phyloP scores from a whole-genome alignment of 2,888 invertebrate species.

The Halictus quadricinctus region DNA sequence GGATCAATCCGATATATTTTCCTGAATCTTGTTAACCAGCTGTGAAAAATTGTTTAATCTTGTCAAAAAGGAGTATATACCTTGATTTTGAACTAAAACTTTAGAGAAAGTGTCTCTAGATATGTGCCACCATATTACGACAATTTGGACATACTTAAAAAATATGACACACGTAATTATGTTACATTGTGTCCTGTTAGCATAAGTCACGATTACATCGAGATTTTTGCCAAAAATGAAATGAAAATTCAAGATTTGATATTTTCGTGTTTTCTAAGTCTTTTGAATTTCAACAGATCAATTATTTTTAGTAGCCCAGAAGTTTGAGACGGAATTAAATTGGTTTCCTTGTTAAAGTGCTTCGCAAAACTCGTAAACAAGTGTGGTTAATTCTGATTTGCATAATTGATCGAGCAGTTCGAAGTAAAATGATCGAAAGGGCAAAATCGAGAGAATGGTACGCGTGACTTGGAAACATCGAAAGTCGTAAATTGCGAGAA shows the following conservation, averaged over 20 bases:
- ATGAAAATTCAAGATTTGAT: neutral
- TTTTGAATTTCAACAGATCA: neutral
- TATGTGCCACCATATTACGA: too few relatives aligned
- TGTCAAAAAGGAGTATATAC: too few relatives aligned
- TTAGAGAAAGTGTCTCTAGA: too few relatives aligned
- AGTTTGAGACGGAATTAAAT: neutral
- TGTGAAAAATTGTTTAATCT: too few relatives aligned
- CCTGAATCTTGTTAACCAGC: too few relatives aligned
- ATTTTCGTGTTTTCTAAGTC: neutral
- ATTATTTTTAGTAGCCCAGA: neutral
- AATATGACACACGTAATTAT: too few relatives aligned
- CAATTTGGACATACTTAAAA: too few relatives aligned
- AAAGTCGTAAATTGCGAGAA: neutral
- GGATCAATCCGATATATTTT: too few relatives aligned
- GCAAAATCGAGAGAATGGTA: neutral
- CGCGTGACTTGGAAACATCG: neutral
- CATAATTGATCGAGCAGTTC: neutral
- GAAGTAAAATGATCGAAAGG: neutral
- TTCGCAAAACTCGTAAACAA: neutral
- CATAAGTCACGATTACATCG: neutral
- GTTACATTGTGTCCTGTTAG: neutral
- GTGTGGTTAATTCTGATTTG: neutral
- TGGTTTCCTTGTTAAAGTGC: neutral
- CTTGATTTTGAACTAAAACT: too few relatives aligned
- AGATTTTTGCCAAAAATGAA: neutral